Evolutionary conservation across 2,113 vertebrate species (phyloP), one percentile per base, ranked within the genome.

Genomic region (Sturnus vulgaris): DNA sequence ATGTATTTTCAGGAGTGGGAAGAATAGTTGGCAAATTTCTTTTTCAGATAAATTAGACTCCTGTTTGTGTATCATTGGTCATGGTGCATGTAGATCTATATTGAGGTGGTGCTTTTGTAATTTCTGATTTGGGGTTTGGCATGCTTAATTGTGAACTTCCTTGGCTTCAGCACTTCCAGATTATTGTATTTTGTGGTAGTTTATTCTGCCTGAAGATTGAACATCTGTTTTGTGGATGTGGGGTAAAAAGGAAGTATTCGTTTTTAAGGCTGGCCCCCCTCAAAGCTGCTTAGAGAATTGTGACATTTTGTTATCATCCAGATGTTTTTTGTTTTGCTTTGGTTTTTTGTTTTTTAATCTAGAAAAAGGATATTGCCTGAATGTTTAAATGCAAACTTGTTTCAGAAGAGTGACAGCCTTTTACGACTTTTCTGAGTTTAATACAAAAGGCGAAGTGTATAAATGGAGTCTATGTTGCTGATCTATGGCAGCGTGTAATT

Each of bases 11-110:
- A 22, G 40, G 76, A 55, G 37, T 42, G 4, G 49, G 15, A 30
- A 18, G 6, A 49, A n/a, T 44, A 61, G n/a, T 13, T 70, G 44
- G 56, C 70, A 40, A 77, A 91, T 76, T 92, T 92, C 49, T 97
- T 11, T 96, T 95, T 93, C 86, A 96, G 92, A 93, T 95, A 83
- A 91, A 95, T 93, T 93, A 78, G 91, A 93, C 63, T 95, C 55
- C 64, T 76, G 61, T 69, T 95, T 79, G 50, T 15, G 22, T 82
- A 44, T 21, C 42, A 42, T 42, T 80, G 49, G 23, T 52, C 30
- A 68, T 44, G 66, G 75, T 63, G 72, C 47, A 18, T 37, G 15
- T 55, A 86, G 75, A 52, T 91, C 82, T 94, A 28, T 93, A 73
- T 25, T 89, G 72, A 75, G 52, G 86, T 88, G 60, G 33, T 92